These are phyloP conservation scores for Callyntrura guangdongensis DNA, from an alignment of 2,888 invertebrate genomes.

Conservation along the genomic window DNA sequence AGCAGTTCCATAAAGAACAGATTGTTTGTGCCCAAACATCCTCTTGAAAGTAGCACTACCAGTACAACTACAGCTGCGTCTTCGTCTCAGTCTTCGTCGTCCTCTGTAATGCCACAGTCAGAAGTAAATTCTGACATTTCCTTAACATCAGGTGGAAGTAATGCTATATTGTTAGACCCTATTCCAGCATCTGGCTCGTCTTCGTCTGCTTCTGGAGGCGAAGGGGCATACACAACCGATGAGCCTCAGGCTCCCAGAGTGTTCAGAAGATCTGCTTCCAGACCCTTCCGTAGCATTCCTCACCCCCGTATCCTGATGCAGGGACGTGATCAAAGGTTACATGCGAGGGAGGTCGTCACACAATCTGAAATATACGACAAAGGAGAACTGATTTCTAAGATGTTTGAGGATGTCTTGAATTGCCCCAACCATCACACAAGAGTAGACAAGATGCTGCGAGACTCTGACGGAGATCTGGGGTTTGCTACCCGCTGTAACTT, in stretches of 20 bases:
- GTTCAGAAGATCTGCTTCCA: constrained; percentile 50
- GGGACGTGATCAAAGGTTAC: constrained; percentile 69
- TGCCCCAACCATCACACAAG: constrained; percentile 81
- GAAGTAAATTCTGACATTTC: constrained; percentile 25
- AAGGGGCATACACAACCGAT: constrained; percentile 52
- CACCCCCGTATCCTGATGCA: constrained; percentile 84
- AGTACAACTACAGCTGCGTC: constrained; percentile 19
- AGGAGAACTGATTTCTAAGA: constrained; percentile 78
- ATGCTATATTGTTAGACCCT: constrained; percentile 28
- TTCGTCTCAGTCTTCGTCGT: constrained; percentile 46
- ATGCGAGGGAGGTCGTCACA: constrained; percentile 68
- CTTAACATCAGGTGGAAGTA: constrained; percentile 9
- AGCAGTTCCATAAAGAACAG: constrained; percentile 81
- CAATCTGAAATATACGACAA: constrained; percentile 79
- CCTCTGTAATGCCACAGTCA: background rate
- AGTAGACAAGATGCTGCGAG: constrained; percentile 71
- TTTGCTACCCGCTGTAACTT: constrained; percentile 84
- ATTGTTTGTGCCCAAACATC: constrained; percentile 80
- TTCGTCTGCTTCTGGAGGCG: constrained; percentile 19
- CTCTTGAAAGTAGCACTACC: constrained; percentile 19
- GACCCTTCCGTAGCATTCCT: constrained; percentile 80
- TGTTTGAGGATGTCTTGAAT: constrained; percentile 81
- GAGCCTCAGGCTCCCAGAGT: constrained; percentile 57
- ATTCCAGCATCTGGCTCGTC: constrained; percentile 22
- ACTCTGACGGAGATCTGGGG: constrained; percentile 81